Base-by-base conservation (phyloP, 2,797 vertebrate species). In the Cyclopterus lumpus region DNA sequence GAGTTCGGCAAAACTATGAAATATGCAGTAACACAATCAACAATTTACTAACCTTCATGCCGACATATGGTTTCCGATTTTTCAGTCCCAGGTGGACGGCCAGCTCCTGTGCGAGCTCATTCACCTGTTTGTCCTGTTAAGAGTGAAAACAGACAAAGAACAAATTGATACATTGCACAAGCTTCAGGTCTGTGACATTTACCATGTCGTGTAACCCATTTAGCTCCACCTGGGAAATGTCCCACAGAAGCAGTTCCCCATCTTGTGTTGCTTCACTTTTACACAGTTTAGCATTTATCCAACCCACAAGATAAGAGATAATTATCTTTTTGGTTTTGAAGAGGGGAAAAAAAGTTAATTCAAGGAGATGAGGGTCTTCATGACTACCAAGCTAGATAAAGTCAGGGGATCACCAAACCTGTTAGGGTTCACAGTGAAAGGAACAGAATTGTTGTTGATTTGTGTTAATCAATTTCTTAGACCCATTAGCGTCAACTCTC, bases 61-160 rank as follows among this genome's bases (percentile, higher is more conserved):
- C 94, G 79, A 96, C 89, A 38, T 97, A 99, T 0, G 97, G 96
- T 86, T 97, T 97, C 63, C 96, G 94, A 63, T 94, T 94, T 46
- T 95, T 96, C 54, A 99, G 91, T 49, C 96, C 96, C 61, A 99
- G 90, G 70, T 94, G 96, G 85, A 92, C 76, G 6, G 97, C 95
- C 81, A 99, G 94, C 67, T 99, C 96, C 92, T 97, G 96, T 4
- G 97, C 96, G 7, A 99, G 94, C 0, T 97, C 96, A 0, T 95
- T 97, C 73, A 97, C 96, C 0, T 95, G 95, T 81, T 96, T 94
- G 92, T 99, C 97, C 98, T 99, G 83, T 48, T 38, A 44, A 59
- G 18, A 86, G 6, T 10, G 3, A 49, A 49, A 54, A 80, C 22
- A 63, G 3, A 36, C 32, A 66, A 75, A 36, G 0, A 60, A 22